Evolutionary conservation across 2,113 vertebrate species (phyloP).

Genomic region (Scomber scombrus): DNA sequence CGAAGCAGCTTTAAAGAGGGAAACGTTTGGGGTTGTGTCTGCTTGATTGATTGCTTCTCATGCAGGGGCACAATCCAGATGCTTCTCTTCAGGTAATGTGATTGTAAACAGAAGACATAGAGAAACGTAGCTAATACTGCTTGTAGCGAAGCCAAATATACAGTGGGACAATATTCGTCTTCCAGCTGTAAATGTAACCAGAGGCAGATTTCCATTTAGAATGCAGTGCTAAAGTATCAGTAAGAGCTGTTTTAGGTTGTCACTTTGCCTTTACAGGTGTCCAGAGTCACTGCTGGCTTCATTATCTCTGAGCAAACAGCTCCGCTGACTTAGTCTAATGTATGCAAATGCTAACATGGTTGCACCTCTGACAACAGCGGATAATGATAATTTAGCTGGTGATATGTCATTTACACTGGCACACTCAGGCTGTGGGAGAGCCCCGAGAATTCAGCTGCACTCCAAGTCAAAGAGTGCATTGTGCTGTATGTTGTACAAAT

Average conservation of each 20-base stretch:
- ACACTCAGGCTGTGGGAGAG: slow-evolving; percentile 12
- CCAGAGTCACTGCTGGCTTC: slow-evolving; percentile 43
- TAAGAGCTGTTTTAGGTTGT: slow-evolving; percentile 31
- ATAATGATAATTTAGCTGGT: slow-evolving; percentile 62
- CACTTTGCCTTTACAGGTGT: slow-evolving; percentile 34
- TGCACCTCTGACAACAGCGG: slow-evolving; percentile 42
- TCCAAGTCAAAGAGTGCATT: neutral
- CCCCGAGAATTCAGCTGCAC: neutral
- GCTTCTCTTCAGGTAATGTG: too few species aligned
- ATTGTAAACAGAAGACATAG: too few species aligned
- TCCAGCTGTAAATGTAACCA: too few species aligned
- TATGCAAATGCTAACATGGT: slow-evolving; percentile 53
- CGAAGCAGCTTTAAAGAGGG: too few species aligned
- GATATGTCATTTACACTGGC: slow-evolving; percentile 53
- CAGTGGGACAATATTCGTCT: slow-evolving; percentile 9
- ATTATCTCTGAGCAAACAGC: slow-evolving; percentile 72
- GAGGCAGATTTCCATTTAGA: neutral
- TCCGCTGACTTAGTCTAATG: slow-evolving; percentile 65
- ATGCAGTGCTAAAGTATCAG: slow-evolving; percentile 1
- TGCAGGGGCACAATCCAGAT: too few species aligned
- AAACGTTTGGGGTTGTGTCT: too few species aligned
- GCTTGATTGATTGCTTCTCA: too few species aligned
- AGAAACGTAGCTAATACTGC: too few species aligned
- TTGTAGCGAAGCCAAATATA: too few species aligned
- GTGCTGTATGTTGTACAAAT: too few species aligned